A percentile compares a stretch with the other conserved stretches of the same genome.
Evolutionary conservation across 2,888 invertebrate species (phyloP).

Genomic region (Parnassius smintheus): DNA sequence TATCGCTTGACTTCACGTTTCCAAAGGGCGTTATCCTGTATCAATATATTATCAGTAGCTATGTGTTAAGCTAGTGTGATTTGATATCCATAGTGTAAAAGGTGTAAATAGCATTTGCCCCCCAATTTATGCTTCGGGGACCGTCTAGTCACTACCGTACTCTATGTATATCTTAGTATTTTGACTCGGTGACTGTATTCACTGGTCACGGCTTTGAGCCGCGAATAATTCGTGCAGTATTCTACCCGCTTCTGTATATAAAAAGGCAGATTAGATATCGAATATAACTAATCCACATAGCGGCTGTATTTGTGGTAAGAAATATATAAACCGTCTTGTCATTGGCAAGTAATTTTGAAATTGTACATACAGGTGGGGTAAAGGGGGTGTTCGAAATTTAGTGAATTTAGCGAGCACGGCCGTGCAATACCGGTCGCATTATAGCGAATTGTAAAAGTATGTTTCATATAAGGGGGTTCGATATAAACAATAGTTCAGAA

Average conservation of each 20-base stretch:
- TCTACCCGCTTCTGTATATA: conserved; percentile 62
- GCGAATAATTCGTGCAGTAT: conserved; percentile 51
- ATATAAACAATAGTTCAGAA: conserved; percentile 51
- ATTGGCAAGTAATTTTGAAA: not conserved
- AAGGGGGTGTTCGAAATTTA: conserved; percentile 49
- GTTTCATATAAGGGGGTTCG: conserved; percentile 47
- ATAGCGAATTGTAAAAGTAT: conserved; percentile 61
- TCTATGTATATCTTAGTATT: conserved; percentile 44
- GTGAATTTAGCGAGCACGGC: conserved; percentile 56
- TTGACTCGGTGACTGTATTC: conserved; percentile 33
- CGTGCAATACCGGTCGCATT: conserved; percentile 42
- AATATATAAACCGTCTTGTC: not conserved
- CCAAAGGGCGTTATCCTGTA: conserved; percentile 45
- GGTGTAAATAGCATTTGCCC: conserved; percentile 66
- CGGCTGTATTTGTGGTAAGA: conserved; percentile 20
- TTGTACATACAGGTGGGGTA: conserved; percentile 39
- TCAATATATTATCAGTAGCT: conserved; percentile 44
- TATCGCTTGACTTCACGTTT: conserved; percentile 45
- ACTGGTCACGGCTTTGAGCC: conserved; percentile 45
- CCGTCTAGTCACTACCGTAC: conserved; percentile 72
- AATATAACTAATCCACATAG: conserved; percentile 19
- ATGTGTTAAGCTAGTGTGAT: conserved; percentile 64
- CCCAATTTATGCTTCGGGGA: conserved; percentile 47
- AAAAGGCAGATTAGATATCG: conserved; percentile 30
- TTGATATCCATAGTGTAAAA: conserved; percentile 63